Conservation (phyloP, 2,888 invertebrate species). For the Melanostoma mellinum region DNA sequence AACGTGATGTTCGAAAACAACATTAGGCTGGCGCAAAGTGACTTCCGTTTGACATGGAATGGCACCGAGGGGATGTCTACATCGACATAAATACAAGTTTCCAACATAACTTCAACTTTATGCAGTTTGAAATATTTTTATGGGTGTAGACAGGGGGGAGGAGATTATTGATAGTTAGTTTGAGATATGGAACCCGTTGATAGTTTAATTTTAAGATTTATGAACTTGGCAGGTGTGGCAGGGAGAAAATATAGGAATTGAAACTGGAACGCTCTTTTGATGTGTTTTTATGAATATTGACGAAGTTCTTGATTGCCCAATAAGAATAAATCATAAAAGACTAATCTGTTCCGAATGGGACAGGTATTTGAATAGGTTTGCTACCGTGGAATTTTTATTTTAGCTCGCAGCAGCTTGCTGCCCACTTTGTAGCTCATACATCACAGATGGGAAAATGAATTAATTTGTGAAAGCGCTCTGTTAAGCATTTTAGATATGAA, state of each 20-base stretch:
- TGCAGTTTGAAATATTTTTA: constrained; percentile 68
- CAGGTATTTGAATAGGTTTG: too few species aligned
- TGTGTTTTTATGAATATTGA: constrained; percentile 52
- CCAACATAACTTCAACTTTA: constrained; percentile 24
- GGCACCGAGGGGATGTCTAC: constrained; percentile 9
- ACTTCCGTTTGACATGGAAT: constrained; percentile 52
- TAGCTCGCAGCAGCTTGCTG: too few species aligned
- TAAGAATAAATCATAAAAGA: constrained; percentile 64
- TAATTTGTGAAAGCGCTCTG: too few species aligned
- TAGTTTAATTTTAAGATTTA: constrained; percentile 62
- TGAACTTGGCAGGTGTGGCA: constrained; percentile 61
- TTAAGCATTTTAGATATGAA: too few species aligned
- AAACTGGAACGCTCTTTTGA: constrained; percentile 41
- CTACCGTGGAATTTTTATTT: too few species aligned
- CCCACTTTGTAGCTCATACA: too few species aligned
- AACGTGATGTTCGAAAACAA: constrained; percentile 56
- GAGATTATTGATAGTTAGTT: constrained; percentile 68
- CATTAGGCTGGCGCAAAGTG: constrained; percentile 41
- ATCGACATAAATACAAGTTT: constrained; percentile 36
- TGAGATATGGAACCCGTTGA: constrained; percentile 64
- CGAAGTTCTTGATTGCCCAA: constrained; percentile 43
- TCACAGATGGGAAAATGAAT: too few species aligned
- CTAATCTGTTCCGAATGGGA: constrained; percentile 43
- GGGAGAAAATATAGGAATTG: constrained; percentile 14
- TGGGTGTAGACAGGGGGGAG: constrained; percentile 27